Evolutionary conservation across 2,888 invertebrate species (phyloP), one percentile per base, ranked within the genome.

Genomic region (Punctoribates punctum): DNA sequence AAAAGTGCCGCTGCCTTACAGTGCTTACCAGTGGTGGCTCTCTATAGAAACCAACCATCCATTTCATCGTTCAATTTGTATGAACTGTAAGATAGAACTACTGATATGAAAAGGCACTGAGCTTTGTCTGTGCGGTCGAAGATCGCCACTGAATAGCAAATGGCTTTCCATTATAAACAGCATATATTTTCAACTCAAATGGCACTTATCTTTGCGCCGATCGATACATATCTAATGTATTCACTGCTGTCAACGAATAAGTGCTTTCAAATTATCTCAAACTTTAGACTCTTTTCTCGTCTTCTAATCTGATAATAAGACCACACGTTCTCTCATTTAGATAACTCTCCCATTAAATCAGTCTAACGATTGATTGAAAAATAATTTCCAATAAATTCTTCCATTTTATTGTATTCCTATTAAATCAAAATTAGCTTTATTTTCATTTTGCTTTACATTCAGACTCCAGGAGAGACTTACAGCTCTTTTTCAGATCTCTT

Each of bases 31-130:
- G n/a, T 8, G 1, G 54, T 48, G 46, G 34, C 34, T 34, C 34
- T 34, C 34, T 34, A 34, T 51, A 3, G 20, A 25, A 20, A 2
- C n/a, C 23, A 57, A 25, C 57, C 57, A 57, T 25, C 57, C 57
- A 57, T 57, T 57, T 57, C 29, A 62, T 25, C 29, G n/a, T n/a
- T 29, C 62, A 62, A 62, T 62, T 62, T 62, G 62, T 29, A 17
- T 15, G 54, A n/a, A n/a, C 9, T 62, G 62, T 62, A 62, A 62
- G 62, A 62, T 62, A 62, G 62, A 62, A 27, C 29, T 27, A 62
- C 15, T 15, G 62, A 62, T 62, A 62, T 62, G 62, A 62, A 62
- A 27, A 62, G 54, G 54, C 54, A 54, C 54, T 54, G 54, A 20
- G 54, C 20, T 54, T 20, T 17, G 8, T 54, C n/a, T 20, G 54